These are phyloP conservation scores for Lasioglossum figueresi DNA, from an alignment of 2,888 invertebrate species.

Conservation along the genomic window DNA sequence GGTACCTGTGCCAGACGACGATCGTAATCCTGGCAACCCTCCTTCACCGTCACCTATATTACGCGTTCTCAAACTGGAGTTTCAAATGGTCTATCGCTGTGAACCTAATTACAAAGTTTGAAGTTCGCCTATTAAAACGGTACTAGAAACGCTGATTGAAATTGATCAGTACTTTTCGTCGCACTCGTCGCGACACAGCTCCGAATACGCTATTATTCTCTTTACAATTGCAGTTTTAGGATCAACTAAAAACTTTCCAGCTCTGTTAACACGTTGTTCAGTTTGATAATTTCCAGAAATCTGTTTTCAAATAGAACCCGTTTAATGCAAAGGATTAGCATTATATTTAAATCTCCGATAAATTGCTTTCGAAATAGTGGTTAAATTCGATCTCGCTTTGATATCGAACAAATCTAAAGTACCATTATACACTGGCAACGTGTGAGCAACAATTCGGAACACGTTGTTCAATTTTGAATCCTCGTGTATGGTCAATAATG, in stretches of 20 bases:
- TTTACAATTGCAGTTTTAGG: not conserved
- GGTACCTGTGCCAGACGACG: constrained; percentile 48
- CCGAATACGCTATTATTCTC: not conserved
- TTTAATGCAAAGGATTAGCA: not conserved
- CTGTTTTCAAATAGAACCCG: not conserved
- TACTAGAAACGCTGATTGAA: not conserved
- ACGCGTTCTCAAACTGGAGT: constrained; percentile 43
- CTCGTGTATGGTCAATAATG: not conserved
- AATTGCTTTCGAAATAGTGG: not conserved
- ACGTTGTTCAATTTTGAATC: not conserved
- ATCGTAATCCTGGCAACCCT: constrained; percentile 46
- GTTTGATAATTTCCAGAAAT: not conserved
- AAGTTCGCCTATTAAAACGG: not conserved
- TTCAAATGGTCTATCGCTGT: not conserved
- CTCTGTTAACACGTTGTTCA: not conserved
- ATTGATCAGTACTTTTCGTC: not conserved
- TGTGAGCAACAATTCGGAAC: not conserved
- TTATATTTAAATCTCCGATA: not conserved
- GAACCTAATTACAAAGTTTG: not conserved
- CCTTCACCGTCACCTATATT: constrained; percentile 40
- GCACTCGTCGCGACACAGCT: not conserved
- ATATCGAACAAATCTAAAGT: not conserved
- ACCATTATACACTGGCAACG: not conserved
- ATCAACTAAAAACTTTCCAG: not conserved
- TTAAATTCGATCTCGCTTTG: not conserved